Evolutionary conservation across 2,888 invertebrate genomes (phyloP).

Genomic region (Pilophorus perplexus): DNA sequence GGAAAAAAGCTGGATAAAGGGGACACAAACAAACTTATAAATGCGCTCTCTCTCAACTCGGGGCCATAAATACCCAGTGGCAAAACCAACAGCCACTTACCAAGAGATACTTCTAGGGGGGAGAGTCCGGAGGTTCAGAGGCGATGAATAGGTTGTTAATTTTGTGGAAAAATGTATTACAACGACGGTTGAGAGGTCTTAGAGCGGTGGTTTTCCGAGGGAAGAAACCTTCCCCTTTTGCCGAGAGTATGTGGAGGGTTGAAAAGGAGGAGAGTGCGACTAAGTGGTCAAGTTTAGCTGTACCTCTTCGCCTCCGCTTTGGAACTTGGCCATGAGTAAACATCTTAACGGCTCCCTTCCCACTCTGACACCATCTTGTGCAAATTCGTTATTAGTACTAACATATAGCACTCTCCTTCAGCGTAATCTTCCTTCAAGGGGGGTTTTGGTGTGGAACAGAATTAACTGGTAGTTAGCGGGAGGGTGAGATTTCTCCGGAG

Average conservation of each 20-base stretch:
- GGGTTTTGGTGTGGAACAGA: neutral
- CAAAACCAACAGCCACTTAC: constrained; percentile 32
- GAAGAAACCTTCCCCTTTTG: no score
- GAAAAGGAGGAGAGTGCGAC: neutral
- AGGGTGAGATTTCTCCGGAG: neutral
- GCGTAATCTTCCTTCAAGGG: neutral
- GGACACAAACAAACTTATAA: constrained; percentile 31
- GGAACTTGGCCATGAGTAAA: constrained; percentile 31
- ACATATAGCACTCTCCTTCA: constrained; percentile 7
- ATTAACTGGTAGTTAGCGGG: constrained; percentile 17
- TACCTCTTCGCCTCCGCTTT: constrained; percentile 16
- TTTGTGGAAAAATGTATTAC: constrained; percentile 38
- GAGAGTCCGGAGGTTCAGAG: constrained; percentile 4
- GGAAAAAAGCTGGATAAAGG: constrained; percentile 19
- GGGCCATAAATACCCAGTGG: constrained; percentile 20
- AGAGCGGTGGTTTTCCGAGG: neutral
- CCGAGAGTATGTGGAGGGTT: constrained; percentile 24
- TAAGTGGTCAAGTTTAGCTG: constrained; percentile 35
- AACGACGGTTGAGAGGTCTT: neutral
- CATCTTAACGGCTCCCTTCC: constrained; percentile 24
- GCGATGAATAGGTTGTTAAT: constrained; percentile 38
- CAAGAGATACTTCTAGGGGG: constrained; percentile 22
- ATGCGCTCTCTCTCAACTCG: constrained; percentile 21
- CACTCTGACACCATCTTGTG: constrained; percentile 34
- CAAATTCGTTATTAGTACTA: constrained; percentile 33